Evolutionary conservation across 2,113 vertebrate species (phyloP), one percentile per base, ranked within the genome.

Genomic region (Passerina amoena): DNA sequence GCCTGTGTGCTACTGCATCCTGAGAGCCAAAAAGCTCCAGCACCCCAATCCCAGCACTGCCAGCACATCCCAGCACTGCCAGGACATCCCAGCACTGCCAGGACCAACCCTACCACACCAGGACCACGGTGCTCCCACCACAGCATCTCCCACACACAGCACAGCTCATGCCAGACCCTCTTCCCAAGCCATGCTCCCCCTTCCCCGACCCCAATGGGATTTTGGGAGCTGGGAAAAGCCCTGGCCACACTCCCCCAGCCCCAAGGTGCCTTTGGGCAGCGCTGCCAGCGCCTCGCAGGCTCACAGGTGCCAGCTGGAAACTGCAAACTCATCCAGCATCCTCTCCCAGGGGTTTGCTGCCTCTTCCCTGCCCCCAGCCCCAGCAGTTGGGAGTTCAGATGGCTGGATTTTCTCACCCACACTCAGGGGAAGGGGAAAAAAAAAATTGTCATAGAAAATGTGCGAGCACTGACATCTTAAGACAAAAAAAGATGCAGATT

Each of bases 401-500:
- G 37, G n/a, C 81, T 72, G 71, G 79, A 53, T 90, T 91, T 87
- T 93, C 82, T 88, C 81, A 92, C 89, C 91, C 65, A 86, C 28
- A 88, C 65, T 31, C 56, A 47, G 64, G 4, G 14, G 6, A 2
- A 18, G 30, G 31, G 5, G 6, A 22, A 31, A 22, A 31, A 86
- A 87, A 57, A 64, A 94, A 61, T 75, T 76, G 80, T 95, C 88
- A 82, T 16, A 63, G 95, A 64, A 90, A 96, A 88, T 85, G 81
- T 70, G 92, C 60, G 7, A 96, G 90, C 45, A 75, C 80, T 93
- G 96, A 96, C 95, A 96, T 94, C 93, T 94, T 92, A 96, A 96
- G 91, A 96, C 90, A 96, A 88, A 92, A 90, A 95, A 88, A 93
- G 80, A 95, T 78, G 89, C 88, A 86, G 93, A 93, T 96, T 93